These are phyloP conservation scores for Odontamblyopus lacepedii DNA, from an alignment of 2,797 vertebrate genomes.

Conservation along the genomic window DNA sequence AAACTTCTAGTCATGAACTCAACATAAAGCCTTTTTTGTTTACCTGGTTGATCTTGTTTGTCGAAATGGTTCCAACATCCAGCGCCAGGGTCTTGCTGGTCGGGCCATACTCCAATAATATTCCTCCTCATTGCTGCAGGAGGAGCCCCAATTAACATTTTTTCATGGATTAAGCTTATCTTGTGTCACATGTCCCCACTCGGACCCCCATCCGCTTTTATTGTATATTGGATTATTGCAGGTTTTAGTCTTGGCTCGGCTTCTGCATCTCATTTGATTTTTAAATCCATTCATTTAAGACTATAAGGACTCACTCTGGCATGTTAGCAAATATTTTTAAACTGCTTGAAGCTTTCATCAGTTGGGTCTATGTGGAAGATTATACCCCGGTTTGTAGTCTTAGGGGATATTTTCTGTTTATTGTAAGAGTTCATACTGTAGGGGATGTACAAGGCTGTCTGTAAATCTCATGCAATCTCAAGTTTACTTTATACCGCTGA, in stretches of 20 bases:
- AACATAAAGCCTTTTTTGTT: constrained; percentile 42
- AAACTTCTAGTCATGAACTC: constrained; percentile 6
- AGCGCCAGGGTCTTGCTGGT: not conserved
- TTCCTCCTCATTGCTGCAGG: constrained; percentile 7
- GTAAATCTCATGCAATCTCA: constrained; percentile 41
- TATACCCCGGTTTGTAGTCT: constrained; percentile 5
- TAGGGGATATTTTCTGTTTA: constrained; percentile 35
- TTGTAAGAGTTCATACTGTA: constrained; percentile 24
- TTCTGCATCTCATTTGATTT: constrained; percentile 6
- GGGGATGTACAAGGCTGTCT: constrained; percentile 42
- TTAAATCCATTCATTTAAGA: constrained; percentile 21
- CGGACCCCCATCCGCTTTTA: constrained; percentile 3
- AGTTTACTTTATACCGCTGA: constrained; percentile 49
- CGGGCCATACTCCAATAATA: constrained; percentile 10
- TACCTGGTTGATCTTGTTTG: constrained; percentile 31
- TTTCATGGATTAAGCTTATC: constrained; percentile 14
- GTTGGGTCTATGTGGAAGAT: constrained; percentile 9
- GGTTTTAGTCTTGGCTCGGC: constrained; percentile 3
- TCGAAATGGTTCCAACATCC: constrained; percentile 16
- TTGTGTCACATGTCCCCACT: constrained; percentile 1
- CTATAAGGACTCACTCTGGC: not conserved
- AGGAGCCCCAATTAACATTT: constrained; percentile 11
- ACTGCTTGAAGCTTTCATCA: constrained; percentile 26
- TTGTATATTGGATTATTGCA: constrained; percentile 15
- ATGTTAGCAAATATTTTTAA: constrained; percentile 9